Conservation (phyloP, 2,797 vertebrate species). For the Lepilemur ruficaudatus region DNA sequence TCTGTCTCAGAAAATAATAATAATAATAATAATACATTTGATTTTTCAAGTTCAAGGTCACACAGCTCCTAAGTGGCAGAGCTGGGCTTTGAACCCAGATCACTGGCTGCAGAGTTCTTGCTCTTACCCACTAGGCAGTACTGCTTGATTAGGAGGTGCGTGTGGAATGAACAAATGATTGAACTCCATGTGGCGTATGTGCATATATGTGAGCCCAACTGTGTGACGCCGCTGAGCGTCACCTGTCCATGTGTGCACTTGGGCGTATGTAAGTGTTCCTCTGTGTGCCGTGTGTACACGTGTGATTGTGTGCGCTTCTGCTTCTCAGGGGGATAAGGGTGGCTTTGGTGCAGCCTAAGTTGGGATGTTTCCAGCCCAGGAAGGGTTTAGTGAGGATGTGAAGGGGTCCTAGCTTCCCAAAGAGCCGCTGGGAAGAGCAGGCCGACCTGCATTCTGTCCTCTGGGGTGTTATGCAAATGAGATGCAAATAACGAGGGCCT, state of each 20-base stretch:
- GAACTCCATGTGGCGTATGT: not conserved
- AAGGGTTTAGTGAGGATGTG: not conserved
- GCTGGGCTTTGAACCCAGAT: not conserved
- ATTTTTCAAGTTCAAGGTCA: not conserved
- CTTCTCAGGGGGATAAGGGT: not conserved
- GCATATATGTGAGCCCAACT: not conserved
- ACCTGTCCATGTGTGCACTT: not conserved
- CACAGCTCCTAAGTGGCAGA: not conserved
- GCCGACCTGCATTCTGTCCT: not conserved
- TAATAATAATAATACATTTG: not conserved
- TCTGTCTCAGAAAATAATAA: too few species aligned
- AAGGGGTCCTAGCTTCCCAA: not conserved
- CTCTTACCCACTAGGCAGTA: not conserved
- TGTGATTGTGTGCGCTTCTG: not conserved
- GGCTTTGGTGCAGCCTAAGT: not conserved
- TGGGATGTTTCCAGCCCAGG: not conserved
- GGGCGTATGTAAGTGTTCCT: not conserved
- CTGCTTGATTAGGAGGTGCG: not conserved
- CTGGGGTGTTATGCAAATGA: not conserved
- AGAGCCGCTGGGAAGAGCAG: not conserved
- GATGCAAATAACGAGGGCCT: not conserved
- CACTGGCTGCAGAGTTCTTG: not conserved
- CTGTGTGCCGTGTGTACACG: accelerated
- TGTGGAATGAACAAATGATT: not conserved
- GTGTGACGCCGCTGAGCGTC: accelerated